phyloP scores from a whole-genome alignment of 2,888 invertebrate genomes.

The Leptothorax acervorum region DNA sequence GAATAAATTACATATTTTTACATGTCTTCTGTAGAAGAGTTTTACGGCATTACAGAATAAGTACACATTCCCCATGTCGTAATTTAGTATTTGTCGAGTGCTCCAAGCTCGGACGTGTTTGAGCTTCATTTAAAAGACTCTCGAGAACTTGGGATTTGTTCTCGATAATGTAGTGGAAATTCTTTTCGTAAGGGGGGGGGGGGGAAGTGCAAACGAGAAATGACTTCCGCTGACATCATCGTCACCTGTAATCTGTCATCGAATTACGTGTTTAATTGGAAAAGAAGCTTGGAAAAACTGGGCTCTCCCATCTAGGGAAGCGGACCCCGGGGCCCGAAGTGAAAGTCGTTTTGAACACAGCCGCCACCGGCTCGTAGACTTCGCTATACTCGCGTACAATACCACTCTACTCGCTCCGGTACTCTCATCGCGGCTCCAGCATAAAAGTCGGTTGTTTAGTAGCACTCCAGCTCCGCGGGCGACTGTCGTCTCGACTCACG shows the following conservation, averaged over 20 bases:
- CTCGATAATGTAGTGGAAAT: background rate
- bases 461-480: conserved; percentile 75
- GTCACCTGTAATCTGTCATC: conserved; percentile 45
- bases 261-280: too few species aligned
- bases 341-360: conserved; percentile 77
- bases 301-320: conserved; percentile 32
- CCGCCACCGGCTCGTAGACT: conserved; percentile 68
- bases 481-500: conserved; percentile 68
- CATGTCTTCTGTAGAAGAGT: background rate
- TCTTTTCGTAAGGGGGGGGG: background rate
- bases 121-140: too few species aligned
- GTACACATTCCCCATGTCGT: background rate
- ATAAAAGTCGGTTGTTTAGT: conserved; percentile 82
- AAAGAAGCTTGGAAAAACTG: conserved; percentile 22
- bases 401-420: conserved; percentile 53
- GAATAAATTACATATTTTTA: background rate
- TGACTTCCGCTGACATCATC: background rate
- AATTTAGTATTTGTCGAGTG: background rate
- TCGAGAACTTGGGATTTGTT: background rate
- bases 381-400: conserved; percentile 66
- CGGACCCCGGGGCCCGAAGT: conserved; percentile 65
- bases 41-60: background rate
- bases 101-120: background rate
- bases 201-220: background rate
- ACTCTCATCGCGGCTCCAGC: conserved; percentile 76